Evolutionary conservation across 2,113 vertebrate genomes (phyloP).

Genomic region (Cephalopterus ornatus): DNA sequence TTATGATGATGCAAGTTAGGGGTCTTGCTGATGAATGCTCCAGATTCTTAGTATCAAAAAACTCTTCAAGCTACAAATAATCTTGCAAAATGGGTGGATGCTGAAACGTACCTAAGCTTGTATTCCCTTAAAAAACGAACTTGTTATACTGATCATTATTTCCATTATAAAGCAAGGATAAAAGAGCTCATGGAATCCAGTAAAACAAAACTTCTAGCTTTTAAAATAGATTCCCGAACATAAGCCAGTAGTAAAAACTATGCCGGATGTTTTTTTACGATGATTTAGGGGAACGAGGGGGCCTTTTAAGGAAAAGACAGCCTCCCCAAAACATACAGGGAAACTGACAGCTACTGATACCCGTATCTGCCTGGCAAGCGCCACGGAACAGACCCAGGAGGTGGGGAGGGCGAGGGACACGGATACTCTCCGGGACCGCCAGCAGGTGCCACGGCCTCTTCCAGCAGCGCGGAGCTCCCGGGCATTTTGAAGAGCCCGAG

Average conservation of each 20-base stretch:
- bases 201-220: not conserved
- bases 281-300: not conserved
- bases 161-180: not conserved
- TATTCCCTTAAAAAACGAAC: not conserved
- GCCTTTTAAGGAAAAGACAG: not conserved
- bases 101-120: not conserved
- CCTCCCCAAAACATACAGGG: not conserved
- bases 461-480: not conserved
- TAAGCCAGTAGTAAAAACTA: not conserved
- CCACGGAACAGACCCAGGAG: not conserved
- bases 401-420: not conserved
- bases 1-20: not conserved
- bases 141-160: not conserved
- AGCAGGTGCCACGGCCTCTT: not conserved
- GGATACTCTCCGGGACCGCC: not conserved
- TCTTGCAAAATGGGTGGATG: not conserved
- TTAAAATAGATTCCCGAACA: not conserved
- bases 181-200: not conserved
- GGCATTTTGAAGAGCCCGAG: not conserved
- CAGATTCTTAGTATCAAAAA: not conserved
- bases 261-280: not conserved
- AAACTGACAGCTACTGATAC: not conserved
- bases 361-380: not conserved
- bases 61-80: not conserved
- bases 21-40: not conserved